Base-by-base conservation (phyloP, 1,140 invertebrate genomes). In the Campodea augens region DNA sequence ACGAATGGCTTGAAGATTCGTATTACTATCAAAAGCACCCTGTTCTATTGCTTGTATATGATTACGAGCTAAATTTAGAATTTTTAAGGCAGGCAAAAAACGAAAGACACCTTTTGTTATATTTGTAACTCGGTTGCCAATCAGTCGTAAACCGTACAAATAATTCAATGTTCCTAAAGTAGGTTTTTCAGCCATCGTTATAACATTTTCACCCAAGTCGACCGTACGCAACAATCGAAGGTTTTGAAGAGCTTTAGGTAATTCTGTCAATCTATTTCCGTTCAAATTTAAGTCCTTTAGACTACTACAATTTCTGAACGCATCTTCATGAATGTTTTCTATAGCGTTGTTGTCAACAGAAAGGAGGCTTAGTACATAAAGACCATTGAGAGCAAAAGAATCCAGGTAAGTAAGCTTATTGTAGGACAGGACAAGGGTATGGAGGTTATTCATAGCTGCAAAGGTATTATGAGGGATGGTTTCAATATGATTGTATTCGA, bases 41-140 rank as follows among this genome's bases (percentile, higher is more conserved):
- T 76, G 75, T 52, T 90, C 83, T 20, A 92, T 74, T 46, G 71
- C 69, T 38, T 74, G 69, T 20, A 93, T 77, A 57, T 72, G 74
- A 68, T 93, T 93, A 47, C 81, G 72, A 10, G 86, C 84, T 49
- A 92, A 67, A 67, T 91, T 91, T 38, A 93, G 66, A 52, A 89
- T 85, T 60, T 87, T 82, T 32, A 93, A 63, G 3, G 74, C 74
- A 13, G 83, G 81, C 47, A 90, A 61, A 51, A 82, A 73, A n/a
- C 74, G 65, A 57, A 92, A 88, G 12, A 78, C 73, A 23, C 76
- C 72, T 57, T 81, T 80, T 23, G 76, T 81, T 38, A 93, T 74
- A 56, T 87, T 88, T 57, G 82, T 78, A 47, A 93, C 67, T 54
- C 78, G 78, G 66, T 93, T 93, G 48, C 84, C 84, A 43, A 88